Percentiles rank a stretch among this genome's conserved stretches.
These are phyloP conservation scores for Threskiornis aethiopicus DNA, from an alignment of 2,797 vertebrate genomes.

Conservation along the genomic window DNA sequence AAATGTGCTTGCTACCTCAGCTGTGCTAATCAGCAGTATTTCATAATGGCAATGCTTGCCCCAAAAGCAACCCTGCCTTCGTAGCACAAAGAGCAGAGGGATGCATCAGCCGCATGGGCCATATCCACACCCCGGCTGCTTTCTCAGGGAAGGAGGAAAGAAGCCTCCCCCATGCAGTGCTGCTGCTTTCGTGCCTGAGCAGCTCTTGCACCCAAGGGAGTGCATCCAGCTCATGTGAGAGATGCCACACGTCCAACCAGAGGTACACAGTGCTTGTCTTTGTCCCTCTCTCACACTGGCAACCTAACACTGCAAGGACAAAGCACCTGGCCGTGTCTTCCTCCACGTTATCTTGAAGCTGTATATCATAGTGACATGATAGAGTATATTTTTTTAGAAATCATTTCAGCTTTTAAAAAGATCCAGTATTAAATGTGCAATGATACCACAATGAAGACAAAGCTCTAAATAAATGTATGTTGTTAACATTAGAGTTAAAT, in stretches of 20 bases:
- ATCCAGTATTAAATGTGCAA: neutral
- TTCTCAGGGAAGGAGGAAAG: neutral
- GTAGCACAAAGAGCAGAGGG: no score
- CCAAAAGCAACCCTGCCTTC: neutral
- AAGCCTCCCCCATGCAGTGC: neutral
- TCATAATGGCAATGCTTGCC: neutral
- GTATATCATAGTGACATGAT: neutral
- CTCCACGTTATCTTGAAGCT: neutral
- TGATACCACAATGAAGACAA: neutral
- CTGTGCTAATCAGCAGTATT: neutral
- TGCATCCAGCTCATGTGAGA: accelerated
- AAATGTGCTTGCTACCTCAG: neutral
- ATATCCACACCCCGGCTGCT: neutral
- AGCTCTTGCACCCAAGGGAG: neutral
- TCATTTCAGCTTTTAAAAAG: neutral
- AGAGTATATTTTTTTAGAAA: neutral
- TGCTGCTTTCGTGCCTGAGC: neutral
- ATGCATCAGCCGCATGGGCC: accelerated
- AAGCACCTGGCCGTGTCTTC: neutral
- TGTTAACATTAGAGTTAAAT: neutral
- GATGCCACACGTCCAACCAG: neutral
- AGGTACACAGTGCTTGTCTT: neutral
- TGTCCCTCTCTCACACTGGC: neutral
- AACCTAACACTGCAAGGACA: neutral
- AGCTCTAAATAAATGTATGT: neutral